phyloP scores from a whole-genome alignment of 2,797 vertebrate species.

The Acanthopagrus latus region DNA sequence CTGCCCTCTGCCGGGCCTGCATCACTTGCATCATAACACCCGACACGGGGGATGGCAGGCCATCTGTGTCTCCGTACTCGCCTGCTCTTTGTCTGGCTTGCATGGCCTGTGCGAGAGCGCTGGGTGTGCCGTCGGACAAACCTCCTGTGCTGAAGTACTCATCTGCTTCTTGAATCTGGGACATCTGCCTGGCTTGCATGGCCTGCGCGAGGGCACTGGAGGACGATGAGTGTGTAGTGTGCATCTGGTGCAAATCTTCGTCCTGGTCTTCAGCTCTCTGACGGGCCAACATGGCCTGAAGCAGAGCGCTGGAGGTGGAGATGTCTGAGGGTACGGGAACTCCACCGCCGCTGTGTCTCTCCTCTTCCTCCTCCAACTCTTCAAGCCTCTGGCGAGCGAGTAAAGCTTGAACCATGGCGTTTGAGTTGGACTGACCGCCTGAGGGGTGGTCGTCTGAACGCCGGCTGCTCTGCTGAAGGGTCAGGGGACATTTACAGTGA shows the following conservation, averaged over 20 bases:
- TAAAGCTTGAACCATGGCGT: constrained; percentile 68
- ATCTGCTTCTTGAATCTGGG: constrained; percentile 22
- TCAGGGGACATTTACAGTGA: background rate
- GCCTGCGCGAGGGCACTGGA: constrained; percentile 21
- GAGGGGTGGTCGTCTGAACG: constrained; percentile 28
- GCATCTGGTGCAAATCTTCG: constrained; percentile 5
- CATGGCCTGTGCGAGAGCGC: constrained; percentile 39
- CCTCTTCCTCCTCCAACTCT: constrained; percentile 57
- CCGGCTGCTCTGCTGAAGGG: constrained; percentile 48
- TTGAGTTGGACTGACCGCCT: constrained; percentile 65
- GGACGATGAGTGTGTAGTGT: background rate
- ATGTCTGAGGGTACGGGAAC: constrained; percentile 59
- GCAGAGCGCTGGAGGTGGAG: constrained; percentile 52
- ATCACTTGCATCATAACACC: constrained; percentile 73
- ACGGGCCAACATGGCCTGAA: constrained; percentile 60
- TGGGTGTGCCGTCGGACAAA: constrained; percentile 32
- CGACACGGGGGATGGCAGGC: constrained; percentile 29
- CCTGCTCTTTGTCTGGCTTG: constrained; percentile 61
- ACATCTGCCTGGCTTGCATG: constrained; percentile 48
- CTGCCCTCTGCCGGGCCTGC: constrained; percentile 70
- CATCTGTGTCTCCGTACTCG: background rate
- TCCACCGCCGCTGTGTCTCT: constrained; percentile 7
- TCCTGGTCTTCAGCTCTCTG: constrained; percentile 48
- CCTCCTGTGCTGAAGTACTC: constrained; percentile 11
- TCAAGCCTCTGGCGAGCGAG: constrained; percentile 66